Percentiles rank a stretch among this genome's conserved stretches.
Evolutionary conservation across 2,113 vertebrate species (phyloP).

Genomic region (Pteruthius melanotis): DNA sequence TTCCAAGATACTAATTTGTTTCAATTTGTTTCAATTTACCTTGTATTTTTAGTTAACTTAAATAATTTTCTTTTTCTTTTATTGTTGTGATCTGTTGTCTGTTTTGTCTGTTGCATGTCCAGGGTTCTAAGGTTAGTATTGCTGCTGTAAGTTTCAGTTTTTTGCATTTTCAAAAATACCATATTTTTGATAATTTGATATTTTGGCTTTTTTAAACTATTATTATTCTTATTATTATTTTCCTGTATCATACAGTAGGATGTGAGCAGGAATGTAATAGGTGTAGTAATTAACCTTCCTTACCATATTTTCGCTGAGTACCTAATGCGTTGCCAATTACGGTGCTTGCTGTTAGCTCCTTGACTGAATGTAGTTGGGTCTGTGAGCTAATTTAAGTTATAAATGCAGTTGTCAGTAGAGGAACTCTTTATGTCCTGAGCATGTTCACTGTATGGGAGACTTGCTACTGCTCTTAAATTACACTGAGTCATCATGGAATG

Average conservation of each 20-base stretch:
- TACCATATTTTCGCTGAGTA: neutral
- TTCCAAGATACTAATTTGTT: conserved; percentile 68
- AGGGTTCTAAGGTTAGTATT: conserved; percentile 99
- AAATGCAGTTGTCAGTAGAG: neutral
- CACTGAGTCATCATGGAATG: neutral
- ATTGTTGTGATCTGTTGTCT: conserved; percentile 80
- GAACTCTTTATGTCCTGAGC: neutral
- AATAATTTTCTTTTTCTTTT: conserved; percentile 85
- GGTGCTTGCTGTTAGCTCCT: neutral
- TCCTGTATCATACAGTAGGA: neutral
- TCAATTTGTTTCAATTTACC: conserved; percentile 75
- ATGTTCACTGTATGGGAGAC: neutral
- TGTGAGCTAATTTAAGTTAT: neutral
- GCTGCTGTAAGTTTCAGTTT: conserved; percentile 88
- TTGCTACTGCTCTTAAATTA: neutral
- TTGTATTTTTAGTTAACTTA: conserved; percentile 81
- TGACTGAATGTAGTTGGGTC: neutral
- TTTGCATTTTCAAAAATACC: conserved; percentile 72
- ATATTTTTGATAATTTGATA: conserved; percentile 65
- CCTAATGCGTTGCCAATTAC: neutral
- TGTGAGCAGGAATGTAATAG: neutral
- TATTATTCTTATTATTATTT: conserved; percentile 38
- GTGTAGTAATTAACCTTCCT: neutral
- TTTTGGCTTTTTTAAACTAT: conserved; percentile 40
- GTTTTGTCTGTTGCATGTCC: conserved; percentile 89